phyloP scores from a whole-genome alignment of 37 sponge, comb jelly and placozoan genomes.

The Halichondria panicea region DNA sequence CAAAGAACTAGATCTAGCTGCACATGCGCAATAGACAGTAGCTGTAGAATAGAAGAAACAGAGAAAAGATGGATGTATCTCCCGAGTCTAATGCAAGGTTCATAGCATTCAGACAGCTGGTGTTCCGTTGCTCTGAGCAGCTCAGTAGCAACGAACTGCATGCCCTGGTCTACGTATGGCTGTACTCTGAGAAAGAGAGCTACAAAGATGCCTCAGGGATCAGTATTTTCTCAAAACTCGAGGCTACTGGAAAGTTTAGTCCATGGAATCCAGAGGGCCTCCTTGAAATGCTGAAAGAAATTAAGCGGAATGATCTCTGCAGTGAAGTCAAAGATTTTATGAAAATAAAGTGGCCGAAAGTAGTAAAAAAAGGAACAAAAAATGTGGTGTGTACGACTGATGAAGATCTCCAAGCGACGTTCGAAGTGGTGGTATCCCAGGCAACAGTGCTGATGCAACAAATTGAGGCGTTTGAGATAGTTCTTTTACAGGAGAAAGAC shows the following conservation, averaged over 20 bases:
- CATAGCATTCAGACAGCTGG: conserved; percentile 31
- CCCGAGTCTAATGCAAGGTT: conserved; percentile 17
- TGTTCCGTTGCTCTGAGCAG: conserved; percentile 12
- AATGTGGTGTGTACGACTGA: background rate
- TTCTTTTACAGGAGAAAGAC: background rate
- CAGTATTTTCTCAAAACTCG: conserved; percentile 23
- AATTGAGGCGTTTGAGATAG: conserved; percentile 9
- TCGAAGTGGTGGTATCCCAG: conserved; percentile 20
- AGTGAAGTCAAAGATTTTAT: conserved; percentile 15
- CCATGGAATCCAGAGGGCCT: conserved; percentile 28
- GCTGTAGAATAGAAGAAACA: too few species aligned
- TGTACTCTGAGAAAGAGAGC: conserved; percentile 16
- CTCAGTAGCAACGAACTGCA: conserved; percentile 10
- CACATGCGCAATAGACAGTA: too few species aligned
- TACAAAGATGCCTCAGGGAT: background rate
- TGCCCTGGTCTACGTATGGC: conserved; percentile 9
- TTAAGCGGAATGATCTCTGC: conserved; percentile 33
- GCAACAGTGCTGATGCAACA: conserved; percentile 36
- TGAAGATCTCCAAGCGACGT: conserved; percentile 14
- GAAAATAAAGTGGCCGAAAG: conserved; percentile 1
- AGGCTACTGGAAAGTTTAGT: conserved; percentile 19
- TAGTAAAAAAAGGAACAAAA: background rate
- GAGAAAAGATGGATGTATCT: conserved; percentile 15
- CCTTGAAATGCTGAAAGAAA: conserved; percentile 27
- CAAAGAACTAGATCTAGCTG: too few species aligned